A percentile compares a stretch with the other conserved stretches of the same genome.
Evolutionary conservation across 2,113 vertebrate species (phyloP).

Genomic region (Arvicanthis niloticus): DNA sequence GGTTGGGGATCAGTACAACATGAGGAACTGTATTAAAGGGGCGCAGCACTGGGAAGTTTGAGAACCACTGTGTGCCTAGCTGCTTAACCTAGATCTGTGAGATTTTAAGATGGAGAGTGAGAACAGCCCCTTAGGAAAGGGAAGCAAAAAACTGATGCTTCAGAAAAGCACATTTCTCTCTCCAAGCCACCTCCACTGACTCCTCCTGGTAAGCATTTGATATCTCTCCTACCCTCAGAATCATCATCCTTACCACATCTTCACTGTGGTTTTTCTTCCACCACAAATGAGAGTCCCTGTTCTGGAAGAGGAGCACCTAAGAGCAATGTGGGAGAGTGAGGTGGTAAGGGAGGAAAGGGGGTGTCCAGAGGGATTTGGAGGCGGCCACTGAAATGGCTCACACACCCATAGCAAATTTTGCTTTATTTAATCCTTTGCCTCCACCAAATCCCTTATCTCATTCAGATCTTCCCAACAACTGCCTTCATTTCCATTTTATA

Average conservation of each 20-base stretch:
- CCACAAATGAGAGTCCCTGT: not conserved
- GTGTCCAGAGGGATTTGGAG: not conserved
- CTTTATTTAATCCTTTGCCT: not conserved
- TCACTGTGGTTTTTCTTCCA: not conserved
- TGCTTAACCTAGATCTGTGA: not conserved
- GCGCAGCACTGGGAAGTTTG: not conserved
- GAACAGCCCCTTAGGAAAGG: not conserved
- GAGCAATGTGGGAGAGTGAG: not conserved
- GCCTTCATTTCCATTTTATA: not conserved
- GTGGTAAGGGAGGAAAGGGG: not conserved
- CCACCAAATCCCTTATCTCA: not conserved
- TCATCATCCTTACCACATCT: not conserved
- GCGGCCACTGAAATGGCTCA: no score
- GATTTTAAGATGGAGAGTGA: not conserved
- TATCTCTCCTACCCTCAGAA: not conserved
- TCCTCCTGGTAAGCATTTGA: not conserved
- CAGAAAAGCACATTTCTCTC: not conserved
- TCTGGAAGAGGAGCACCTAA: not conserved
- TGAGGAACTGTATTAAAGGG: not conserved
- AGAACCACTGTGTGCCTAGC: not conserved
- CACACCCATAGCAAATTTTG: not conserved
- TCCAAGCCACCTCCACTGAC: not conserved
- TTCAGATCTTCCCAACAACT: constrained; percentile 7
- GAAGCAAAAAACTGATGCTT: not conserved
- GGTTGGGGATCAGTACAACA: not conserved